Evolutionary conservation across 2,113 vertebrate species (phyloP).

Genomic region (Petromus typicus): DNA sequence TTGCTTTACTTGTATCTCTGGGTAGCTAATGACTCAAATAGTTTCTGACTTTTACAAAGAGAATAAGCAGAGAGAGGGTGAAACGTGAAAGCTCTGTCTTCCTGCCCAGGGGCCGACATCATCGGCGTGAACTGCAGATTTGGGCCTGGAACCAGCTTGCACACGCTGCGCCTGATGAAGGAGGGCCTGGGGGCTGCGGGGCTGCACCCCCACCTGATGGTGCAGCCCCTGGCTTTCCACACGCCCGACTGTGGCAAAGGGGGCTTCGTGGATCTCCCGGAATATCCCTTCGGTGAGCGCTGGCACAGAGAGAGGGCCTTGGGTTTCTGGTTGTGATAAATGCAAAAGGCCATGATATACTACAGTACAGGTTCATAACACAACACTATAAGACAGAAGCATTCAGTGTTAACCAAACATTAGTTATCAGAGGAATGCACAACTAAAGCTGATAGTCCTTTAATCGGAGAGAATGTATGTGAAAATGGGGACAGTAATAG

Average conservation of each 20-base stretch:
- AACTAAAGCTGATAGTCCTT: constrained; percentile 67
- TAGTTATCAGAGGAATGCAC: constrained; percentile 89
- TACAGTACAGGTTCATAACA: constrained; percentile 13
- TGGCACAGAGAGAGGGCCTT: fast-evolving
- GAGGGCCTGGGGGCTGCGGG: constrained; percentile 91
- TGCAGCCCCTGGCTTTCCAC: constrained; percentile 93
- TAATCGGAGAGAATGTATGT: constrained; percentile 69
- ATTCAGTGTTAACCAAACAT: not conserved
- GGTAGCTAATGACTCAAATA: not conserved
- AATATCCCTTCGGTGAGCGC: constrained; percentile 95
- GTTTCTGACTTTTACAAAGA: not conserved
- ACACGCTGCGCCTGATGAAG: constrained; percentile 94
- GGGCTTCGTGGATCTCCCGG: constrained; percentile 95
- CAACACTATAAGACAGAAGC: constrained; percentile 85
- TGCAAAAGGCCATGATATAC: not conserved
- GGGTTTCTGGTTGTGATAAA: not conserved
- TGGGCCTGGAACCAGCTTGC: constrained; percentile 91
- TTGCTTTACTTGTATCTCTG: not conserved
- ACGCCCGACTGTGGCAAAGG: constrained; percentile 95
- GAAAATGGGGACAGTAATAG: constrained; percentile 88
- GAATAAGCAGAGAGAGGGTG: not conserved
- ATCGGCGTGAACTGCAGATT: constrained; percentile 96
- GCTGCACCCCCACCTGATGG: constrained; percentile 92
- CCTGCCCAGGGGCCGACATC: constrained; percentile 90
- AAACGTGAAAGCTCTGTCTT: constrained; percentile 38